Conservation (phyloP, 2,888 invertebrate species). For the Elysia crispata region DNA sequence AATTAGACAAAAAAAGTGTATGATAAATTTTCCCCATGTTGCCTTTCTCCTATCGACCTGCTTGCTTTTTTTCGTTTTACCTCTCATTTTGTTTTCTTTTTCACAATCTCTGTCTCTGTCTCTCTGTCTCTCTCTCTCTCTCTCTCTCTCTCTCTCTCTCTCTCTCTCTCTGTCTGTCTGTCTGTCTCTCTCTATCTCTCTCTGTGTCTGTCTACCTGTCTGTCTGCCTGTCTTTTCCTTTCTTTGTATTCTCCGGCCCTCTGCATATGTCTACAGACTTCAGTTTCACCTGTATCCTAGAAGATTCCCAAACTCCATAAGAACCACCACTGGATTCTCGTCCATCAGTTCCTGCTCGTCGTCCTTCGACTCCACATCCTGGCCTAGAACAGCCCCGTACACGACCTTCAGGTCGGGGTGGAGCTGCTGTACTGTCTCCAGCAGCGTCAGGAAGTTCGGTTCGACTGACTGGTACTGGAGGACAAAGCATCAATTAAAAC, state of each 20-base stretch:
- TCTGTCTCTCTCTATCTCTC: too few relatives aligned
- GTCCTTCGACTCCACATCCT: conserved; percentile 60
- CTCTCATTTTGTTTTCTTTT: too few relatives aligned
- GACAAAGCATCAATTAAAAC: too few relatives aligned
- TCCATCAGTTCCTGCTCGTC: conserved; percentile 64
- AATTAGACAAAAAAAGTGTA: too few relatives aligned
- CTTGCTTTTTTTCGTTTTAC: too few relatives aligned
- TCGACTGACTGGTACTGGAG: conserved; percentile 66
- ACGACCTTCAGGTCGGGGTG: conserved; percentile 55
- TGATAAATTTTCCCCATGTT: too few relatives aligned
- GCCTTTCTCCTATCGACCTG: too few relatives aligned
- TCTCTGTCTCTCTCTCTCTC: too few relatives aligned
- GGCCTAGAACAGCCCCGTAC: conserved; percentile 64
- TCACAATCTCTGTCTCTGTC: too few relatives aligned
- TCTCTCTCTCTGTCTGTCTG: not conserved
- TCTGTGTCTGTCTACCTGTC: not conserved
- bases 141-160: not conserved
- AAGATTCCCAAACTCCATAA: conserved; percentile 64
- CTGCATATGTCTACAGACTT: too few relatives aligned
- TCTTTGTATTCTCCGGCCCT: too few relatives aligned
- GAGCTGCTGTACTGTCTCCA: conserved; percentile 55
- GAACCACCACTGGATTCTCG: conserved; percentile 65
- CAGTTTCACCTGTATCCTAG: conserved; percentile 5
- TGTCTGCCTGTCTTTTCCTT: too few relatives aligned
- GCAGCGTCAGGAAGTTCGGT: conserved; percentile 58